Base-by-base conservation (phyloP, 2,113 vertebrate genomes). In the Actinemys pallida region DNA sequence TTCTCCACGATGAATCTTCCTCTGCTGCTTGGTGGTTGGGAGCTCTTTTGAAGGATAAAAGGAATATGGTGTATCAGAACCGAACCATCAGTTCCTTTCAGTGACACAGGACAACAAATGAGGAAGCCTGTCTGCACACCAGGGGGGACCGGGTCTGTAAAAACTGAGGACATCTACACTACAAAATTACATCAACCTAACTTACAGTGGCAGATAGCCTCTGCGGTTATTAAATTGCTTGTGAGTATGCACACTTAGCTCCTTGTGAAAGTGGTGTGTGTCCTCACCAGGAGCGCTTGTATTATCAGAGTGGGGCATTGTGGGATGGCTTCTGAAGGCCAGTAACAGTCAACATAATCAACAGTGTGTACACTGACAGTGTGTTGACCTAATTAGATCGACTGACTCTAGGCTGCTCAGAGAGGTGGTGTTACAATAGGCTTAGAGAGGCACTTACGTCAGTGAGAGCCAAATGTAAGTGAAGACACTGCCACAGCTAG, bases 231-330 rank as follows among this genome's bases (percentile, higher is more conserved):
- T 35, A 31, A 35, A 29, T 13, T 31, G 29, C 59, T 14, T 65
- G 59, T 65, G 59, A 8, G 59, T 31, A 35, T 56, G 54, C 14
- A 59, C 27, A 14, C 57, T 59, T 59, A 27, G 27, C 57, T 59
- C 27, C 57, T 65, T 59, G 10, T 27, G 31, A 16, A 7, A 6
- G 3, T 7, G 1, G 59, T 35, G 14, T 31, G 6, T 8, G 0
- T 4, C 59, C 29, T 62, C 31, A 31, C 29, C 29, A 65, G 14
- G 14, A 65, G 29, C 6, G 1, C 29, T 35, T 65, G 31, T 35
- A 65, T 17, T 8, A 3, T 65, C 31, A 65, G 31, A 65, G 16
- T 65, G 31, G 31, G 31, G 7, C 31, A n/a, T 2, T 35, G 31
- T 35, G 6, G 62, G 62, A 35, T 65, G 62, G 31, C 35, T 69